A percentile compares a stretch with the other conserved stretches of the same genome.
Evolutionary conservation across 64 coral and sea anemone species (phyloP).

Genomic region (Dendrophyllia cribrosa): DNA sequence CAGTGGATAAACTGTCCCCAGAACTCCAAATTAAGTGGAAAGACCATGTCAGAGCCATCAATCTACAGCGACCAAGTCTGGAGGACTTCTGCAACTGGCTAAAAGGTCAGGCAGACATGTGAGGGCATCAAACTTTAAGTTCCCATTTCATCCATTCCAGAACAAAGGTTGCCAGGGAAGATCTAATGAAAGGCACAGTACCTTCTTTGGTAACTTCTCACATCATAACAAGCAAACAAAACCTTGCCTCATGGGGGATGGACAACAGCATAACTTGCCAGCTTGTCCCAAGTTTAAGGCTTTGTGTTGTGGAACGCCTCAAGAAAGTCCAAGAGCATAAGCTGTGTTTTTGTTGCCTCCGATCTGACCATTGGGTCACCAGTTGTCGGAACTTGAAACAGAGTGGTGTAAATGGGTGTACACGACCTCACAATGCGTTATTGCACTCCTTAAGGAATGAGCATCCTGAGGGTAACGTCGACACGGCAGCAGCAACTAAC

Average conservation of each 20-base stretch:
- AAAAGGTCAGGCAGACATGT: neutral
- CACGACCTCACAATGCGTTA: constrained; percentile 12
- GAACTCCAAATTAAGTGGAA: constrained; percentile 61
- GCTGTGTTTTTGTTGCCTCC: constrained; percentile 5
- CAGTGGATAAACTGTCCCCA: constrained; percentile 1
- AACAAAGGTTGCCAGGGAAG: neutral
- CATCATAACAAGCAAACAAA: neutral
- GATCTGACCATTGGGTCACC: constrained; percentile 1
- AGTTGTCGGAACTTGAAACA: constrained; percentile 3
- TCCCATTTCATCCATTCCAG: neutral
- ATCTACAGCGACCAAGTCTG: neutral
- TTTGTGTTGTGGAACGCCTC: constrained; percentile 3
- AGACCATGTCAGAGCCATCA: constrained; percentile 19
- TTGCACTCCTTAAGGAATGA: constrained; percentile 14
- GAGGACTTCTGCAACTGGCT: constrained; percentile 2
- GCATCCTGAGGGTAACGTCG: neutral
- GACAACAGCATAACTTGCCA: neutral
- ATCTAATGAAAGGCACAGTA: neutral
- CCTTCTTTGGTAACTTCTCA: neutral
- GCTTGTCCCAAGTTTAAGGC: constrained; percentile 7
- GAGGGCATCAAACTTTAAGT: neutral
- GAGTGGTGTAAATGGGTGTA: constrained; percentile 36
- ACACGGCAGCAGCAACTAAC: neutral
- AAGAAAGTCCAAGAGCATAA: constrained; percentile 22
- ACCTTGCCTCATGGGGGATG: neutral